A percentile compares a stretch with the other conserved stretches of the same genome.
Conservation (phyloP, 2,113 vertebrate species). For the Agapornis roseicollis region DNA sequence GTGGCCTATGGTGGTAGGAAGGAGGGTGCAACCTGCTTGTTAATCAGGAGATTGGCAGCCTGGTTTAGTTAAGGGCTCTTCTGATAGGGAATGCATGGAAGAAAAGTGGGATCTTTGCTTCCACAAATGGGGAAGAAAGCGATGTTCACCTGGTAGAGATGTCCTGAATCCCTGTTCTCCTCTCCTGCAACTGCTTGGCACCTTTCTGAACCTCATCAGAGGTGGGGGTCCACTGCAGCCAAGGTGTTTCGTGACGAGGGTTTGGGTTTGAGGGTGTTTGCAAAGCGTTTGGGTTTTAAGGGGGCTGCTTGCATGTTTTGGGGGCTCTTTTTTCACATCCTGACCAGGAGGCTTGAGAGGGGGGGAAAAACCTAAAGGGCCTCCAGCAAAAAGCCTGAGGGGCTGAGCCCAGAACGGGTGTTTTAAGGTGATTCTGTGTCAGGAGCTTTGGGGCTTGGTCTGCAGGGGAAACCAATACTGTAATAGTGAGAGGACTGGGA, state of each 20-base stretch:
- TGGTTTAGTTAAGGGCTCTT: background rate
- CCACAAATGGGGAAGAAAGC: background rate
- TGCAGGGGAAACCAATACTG: background rate
- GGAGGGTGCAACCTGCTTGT: background rate
- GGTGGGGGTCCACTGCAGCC: background rate
- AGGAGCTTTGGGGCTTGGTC: background rate
- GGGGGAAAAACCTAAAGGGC: fast-evolving
- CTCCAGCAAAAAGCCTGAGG: background rate
- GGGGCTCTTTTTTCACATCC: background rate
- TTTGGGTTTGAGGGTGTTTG: background rate
- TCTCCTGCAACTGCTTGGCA: background rate
- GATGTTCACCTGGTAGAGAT: background rate
- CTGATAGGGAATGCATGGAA: background rate
- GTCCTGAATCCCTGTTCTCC: too few relatives aligned
- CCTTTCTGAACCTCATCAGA: background rate
- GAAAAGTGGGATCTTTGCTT: background rate
- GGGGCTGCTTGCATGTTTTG: background rate
- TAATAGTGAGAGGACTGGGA: background rate
- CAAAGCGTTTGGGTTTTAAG: background rate
- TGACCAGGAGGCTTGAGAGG: background rate
- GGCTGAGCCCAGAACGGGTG: background rate
- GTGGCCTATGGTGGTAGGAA: background rate
- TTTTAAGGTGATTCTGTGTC: background rate
- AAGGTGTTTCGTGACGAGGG: background rate
- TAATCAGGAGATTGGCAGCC: background rate